These are phyloP conservation scores for Drosophila equinoxialis DNA, from an alignment of 1,140 invertebrate genomes.

Conservation along the genomic window DNA sequence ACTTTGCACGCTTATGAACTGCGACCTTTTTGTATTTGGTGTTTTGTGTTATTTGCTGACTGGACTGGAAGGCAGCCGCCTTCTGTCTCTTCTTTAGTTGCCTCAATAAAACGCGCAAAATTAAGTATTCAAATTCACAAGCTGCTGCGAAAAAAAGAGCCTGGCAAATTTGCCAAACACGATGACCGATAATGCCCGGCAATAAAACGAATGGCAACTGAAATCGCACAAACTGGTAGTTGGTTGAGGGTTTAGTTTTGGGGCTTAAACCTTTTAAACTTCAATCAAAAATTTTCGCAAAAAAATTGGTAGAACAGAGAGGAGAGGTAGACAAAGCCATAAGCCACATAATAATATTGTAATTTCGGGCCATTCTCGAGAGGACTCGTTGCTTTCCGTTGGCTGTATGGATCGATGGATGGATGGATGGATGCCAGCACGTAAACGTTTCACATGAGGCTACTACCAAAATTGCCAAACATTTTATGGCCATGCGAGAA, in stretches of 20 bases:
- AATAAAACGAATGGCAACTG: conserved; percentile 79
- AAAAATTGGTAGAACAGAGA: conserved; percentile 27
- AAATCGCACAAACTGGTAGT: conserved; percentile 72
- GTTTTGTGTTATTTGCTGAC: conserved; percentile 21
- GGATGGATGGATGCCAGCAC: conserved; percentile 62
- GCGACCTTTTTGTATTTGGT: conserved; percentile 53
- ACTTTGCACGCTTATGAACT: conserved; percentile 60
- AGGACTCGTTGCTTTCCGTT: conserved; percentile 1
- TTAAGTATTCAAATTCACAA: conserved; percentile 78
- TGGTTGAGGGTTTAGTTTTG: conserved; percentile 53
- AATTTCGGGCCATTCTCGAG: conserved; percentile 44
- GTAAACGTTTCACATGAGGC: conserved; percentile 70
- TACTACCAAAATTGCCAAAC: conserved; percentile 58
- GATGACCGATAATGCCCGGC: conserved; percentile 67
- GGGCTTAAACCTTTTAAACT: conserved; percentile 65
- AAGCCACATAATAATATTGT: conserved; percentile 75
- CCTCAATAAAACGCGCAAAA: conserved; percentile 40
- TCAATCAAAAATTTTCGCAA: conserved; percentile 73
- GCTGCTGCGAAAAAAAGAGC: conserved; percentile 46
- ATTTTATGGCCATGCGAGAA: conserved; percentile 73
- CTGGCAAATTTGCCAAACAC: conserved; percentile 20
- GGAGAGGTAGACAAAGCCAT: conserved; percentile 24
- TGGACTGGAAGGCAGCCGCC: not conserved
- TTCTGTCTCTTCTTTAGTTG: conserved; percentile 13
- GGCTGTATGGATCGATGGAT: not conserved